phyloP scores from a whole-genome alignment of 2,113 vertebrate species.

The Spheniscus mendiculus region DNA sequence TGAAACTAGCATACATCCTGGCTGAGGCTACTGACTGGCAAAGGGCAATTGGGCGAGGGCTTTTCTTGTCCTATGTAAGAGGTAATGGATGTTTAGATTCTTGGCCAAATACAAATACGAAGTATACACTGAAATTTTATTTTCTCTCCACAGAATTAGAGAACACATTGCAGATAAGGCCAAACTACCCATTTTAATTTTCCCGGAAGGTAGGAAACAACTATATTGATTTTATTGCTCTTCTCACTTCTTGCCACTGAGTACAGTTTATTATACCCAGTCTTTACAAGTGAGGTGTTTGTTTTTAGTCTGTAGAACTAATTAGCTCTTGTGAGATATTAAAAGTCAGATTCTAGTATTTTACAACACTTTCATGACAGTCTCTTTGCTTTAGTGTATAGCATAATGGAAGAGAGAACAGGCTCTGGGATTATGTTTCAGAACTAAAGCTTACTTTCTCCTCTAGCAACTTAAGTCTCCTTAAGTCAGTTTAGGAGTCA shows the following conservation, averaged over 20 bases:
- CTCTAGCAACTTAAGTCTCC: neutral
- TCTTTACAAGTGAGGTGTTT: neutral
- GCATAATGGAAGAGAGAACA: neutral
- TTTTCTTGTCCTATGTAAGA: neutral
- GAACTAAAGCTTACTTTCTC: neutral
- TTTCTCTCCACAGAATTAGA: conserved; percentile 79
- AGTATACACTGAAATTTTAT: neutral
- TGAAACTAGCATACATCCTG: neutral
- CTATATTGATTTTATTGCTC: neutral
- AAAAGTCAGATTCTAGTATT: neutral
- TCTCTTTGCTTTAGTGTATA: neutral
- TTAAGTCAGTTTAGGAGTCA: neutral
- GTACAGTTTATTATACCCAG: neutral
- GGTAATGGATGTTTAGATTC: neutral
- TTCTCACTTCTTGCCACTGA: neutral
- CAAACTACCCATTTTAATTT: conserved; percentile 94
- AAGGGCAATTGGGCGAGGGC: neutral
- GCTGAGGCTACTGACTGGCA: neutral
- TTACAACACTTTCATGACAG: neutral
- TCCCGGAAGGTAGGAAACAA: conserved; percentile 89
- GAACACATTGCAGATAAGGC: conserved; percentile 86
- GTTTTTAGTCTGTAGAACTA: neutral
- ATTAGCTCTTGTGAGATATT: neutral
- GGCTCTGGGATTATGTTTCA: neutral
- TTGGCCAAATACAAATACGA: neutral